Evolutionary conservation across 2,888 invertebrate species (phyloP).

Genomic region (Phalera bucephala): DNA sequence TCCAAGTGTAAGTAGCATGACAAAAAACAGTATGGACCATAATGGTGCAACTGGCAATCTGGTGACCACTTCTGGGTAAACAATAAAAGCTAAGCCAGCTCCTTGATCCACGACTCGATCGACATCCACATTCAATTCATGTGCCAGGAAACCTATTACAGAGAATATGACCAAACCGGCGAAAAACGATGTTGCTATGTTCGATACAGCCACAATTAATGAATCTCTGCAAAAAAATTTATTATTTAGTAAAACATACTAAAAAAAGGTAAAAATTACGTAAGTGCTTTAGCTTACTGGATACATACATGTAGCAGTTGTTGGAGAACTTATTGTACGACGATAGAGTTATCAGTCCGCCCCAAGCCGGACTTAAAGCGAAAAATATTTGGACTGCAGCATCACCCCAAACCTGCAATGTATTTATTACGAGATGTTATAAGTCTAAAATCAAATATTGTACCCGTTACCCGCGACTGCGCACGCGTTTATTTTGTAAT

Average conservation of each 20-base stretch:
- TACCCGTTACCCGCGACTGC: too few relatives aligned
- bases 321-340: conserved; percentile 94
- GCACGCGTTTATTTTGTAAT: too few relatives aligned
- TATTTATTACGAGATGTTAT: too few relatives aligned
- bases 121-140: conserved; percentile 87
- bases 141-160: conserved; percentile 91
- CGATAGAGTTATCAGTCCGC: conserved; percentile 92
- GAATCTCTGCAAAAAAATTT: conserved; percentile 83
- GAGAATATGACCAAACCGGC: conserved; percentile 92
- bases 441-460: too few relatives aligned
- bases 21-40: conserved; percentile 92
- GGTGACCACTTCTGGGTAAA: conserved; percentile 93
- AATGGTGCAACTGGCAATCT: conserved; percentile 90
- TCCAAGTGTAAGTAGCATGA: conserved; percentile 89
- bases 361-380: conserved; percentile 93
- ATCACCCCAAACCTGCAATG: conserved; percentile 88
- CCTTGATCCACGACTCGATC: conserved; percentile 89
- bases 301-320: conserved; percentile 88
- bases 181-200: conserved; percentile 91
- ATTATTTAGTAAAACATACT: too few relatives aligned
- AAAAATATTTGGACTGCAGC: conserved; percentile 95
- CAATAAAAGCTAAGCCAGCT: conserved; percentile 91
- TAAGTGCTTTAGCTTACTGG: too few relatives aligned
- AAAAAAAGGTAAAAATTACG: too few relatives aligned
- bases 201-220: conserved; percentile 89